phyloP scores from a whole-genome alignment of 2,888 invertebrate species.

The Cynaeus angustus region DNA sequence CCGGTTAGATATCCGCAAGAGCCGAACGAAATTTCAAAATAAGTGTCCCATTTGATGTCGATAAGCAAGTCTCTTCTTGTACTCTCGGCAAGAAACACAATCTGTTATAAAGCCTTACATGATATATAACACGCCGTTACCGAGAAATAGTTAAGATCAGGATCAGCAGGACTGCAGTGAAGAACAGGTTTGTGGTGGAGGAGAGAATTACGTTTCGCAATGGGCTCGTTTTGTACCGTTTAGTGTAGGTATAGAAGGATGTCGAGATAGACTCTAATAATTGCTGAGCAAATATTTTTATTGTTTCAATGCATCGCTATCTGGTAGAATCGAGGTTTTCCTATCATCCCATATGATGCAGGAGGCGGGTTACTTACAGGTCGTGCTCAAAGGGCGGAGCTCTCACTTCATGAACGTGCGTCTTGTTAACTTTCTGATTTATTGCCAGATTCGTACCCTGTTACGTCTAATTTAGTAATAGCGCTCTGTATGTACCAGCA shows the following conservation, averaged over 20 bases:
- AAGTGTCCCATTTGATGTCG: slow-evolving; percentile 23
- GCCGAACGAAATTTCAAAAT: slow-evolving; percentile 36
- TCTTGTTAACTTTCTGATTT: slow-evolving; percentile 72
- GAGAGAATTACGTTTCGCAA: slow-evolving; percentile 41
- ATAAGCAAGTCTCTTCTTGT: slow-evolving; percentile 32
- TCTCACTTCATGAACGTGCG: slow-evolving; percentile 69
- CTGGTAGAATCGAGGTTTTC: slow-evolving; percentile 57
- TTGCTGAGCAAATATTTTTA: slow-evolving; percentile 71
- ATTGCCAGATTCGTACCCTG: slow-evolving; percentile 61
- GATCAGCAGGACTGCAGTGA: slow-evolving; percentile 36
- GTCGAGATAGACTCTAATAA: slow-evolving; percentile 59
- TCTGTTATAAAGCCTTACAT: slow-evolving; percentile 43
- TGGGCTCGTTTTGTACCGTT: slow-evolving; percentile 49
- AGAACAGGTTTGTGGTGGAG: slow-evolving; percentile 44
- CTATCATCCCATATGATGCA: slow-evolving; percentile 69
- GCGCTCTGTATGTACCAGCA: slow-evolving; percentile 45
- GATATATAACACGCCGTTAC: slow-evolving; percentile 49
- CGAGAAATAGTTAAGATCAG: slow-evolving; percentile 50
- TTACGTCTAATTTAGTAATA: slow-evolving; percentile 61
- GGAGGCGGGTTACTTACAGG: slow-evolving; percentile 67
- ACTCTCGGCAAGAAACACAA: slow-evolving; percentile 39
- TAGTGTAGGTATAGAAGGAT: slow-evolving; percentile 42
- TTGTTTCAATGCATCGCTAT: slow-evolving; percentile 65
- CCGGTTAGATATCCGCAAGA: slow-evolving; percentile 18
- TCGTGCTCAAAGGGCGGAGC: slow-evolving; percentile 70